Conservation (phyloP, 2,113 vertebrate genomes). For the Corydoras maculifer region DNA sequence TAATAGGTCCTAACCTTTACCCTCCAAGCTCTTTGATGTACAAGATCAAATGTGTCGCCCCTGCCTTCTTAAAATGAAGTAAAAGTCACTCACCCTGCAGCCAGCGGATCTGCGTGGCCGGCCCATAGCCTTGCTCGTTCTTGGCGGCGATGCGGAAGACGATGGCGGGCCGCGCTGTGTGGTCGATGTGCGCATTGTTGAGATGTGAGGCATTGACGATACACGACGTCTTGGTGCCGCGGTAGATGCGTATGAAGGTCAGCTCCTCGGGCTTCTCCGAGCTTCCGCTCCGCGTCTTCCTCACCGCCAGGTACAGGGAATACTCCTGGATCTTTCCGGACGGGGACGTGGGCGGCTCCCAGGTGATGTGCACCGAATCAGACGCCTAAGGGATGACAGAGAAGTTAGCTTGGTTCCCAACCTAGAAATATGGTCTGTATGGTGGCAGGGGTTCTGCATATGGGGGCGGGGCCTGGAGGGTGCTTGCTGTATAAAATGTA, state of each 20-base stretch:
- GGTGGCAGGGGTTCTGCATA: too few species aligned
- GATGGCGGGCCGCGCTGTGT: slow-evolving; percentile 82
- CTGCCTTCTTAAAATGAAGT: too few species aligned
- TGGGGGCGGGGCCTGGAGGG: too few species aligned
- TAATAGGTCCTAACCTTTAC: too few species aligned
- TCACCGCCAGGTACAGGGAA: slow-evolving; percentile 93
- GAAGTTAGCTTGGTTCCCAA: too few species aligned
- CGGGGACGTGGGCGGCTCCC: slow-evolving; percentile 88
- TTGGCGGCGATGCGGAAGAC: slow-evolving; percentile 96
- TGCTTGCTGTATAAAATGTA: not conserved
- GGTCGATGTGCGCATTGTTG: slow-evolving; percentile 87
- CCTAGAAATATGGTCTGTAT: too few species aligned
- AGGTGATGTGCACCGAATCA: slow-evolving; percentile 90
- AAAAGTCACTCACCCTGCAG: slow-evolving; percentile 77
- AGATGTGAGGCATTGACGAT: slow-evolving; percentile 78
- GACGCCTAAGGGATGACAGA: slow-evolving; percentile 62
- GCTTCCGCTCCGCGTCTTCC: slow-evolving; percentile 68
- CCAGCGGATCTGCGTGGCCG: slow-evolving; percentile 96
- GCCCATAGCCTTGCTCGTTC: slow-evolving; percentile 94
- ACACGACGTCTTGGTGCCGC: slow-evolving; percentile 87
- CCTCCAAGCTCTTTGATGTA: too few species aligned
- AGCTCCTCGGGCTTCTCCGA: slow-evolving; percentile 74
- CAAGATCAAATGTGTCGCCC: too few species aligned
- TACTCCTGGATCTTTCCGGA: slow-evolving; percentile 94
- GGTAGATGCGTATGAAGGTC: slow-evolving; percentile 92